phyloP scores from a whole-genome alignment of 2,797 vertebrate species.

The Lacerta viridis region DNA sequence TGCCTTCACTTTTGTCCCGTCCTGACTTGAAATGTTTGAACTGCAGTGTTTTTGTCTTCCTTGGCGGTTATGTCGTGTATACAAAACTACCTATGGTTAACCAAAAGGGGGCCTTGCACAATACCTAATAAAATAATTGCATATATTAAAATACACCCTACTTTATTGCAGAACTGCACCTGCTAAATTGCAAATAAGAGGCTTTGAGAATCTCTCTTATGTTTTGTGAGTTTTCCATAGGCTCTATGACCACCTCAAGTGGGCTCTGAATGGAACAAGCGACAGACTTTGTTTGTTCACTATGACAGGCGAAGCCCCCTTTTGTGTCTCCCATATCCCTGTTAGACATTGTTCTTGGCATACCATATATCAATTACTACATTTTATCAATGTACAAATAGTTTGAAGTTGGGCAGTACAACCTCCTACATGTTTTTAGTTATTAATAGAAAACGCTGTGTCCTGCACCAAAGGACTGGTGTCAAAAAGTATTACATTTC shows the following conservation, averaged over 20 bases:
- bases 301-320: not conserved
- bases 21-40: no score
- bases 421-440: no score
- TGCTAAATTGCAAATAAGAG: not conserved
- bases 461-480: no score
- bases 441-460: no score
- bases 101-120: slow-evolving; percentile 47
- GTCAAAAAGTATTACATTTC: no score
- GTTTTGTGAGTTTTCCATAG: not conserved
- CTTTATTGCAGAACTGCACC: not conserved
- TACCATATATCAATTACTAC: no score
- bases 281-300: not conserved
- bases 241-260: not conserved
- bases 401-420: no score
- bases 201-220: not conserved
- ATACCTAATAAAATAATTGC: not conserved
- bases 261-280: not conserved
- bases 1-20: no score
- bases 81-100: not conserved
- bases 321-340: not conserved
- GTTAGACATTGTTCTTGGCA: not conserved
- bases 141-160: not conserved
- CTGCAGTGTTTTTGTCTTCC: not conserved
- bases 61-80: slow-evolving; percentile 13
- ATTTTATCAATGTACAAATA: no score